phyloP scores from a whole-genome alignment of 1,140 invertebrate genomes.

The Conus ventricosus region DNA sequence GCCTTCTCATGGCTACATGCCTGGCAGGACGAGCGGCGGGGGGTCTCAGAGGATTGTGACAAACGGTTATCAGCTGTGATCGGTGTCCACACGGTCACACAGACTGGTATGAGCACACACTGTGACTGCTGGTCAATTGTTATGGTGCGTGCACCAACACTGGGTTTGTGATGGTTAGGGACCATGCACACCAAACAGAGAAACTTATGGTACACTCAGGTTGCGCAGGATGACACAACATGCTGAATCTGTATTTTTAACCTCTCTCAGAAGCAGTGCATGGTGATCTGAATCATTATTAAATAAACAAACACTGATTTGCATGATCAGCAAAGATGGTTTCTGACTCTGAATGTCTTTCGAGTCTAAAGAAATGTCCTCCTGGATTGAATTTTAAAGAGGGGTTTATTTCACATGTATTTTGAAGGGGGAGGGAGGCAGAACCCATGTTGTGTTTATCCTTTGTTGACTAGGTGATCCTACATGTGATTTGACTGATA shows the following conservation, averaged over 20 bases:
- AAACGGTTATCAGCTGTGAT: constrained; percentile 13
- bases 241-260: constrained; percentile 14
- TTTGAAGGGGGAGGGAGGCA: too few relatives aligned
- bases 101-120: not conserved
- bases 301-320: too few relatives aligned
- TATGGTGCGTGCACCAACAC: constrained; percentile 25
- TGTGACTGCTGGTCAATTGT: not conserved
- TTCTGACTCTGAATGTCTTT: too few relatives aligned
- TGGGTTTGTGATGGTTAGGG: constrained; percentile 36
- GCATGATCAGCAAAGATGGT: too few relatives aligned
- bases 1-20: constrained; percentile 56
- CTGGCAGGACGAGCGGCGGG: constrained; percentile 52
- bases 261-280: not conserved
- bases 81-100: not conserved
- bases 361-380: too few relatives aligned
- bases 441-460: too few relatives aligned
- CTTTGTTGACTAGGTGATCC: too few relatives aligned
- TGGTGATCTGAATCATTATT: not conserved
- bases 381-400: too few relatives aligned
- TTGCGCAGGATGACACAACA: constrained; percentile 41
- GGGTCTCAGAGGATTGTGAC: not conserved
- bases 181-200: constrained; percentile 40
- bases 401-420: too few relatives aligned
- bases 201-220: not conserved
- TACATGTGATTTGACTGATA: too few relatives aligned